These are phyloP conservation scores for Carapus acus DNA, from an alignment of 2,797 vertebrate species.

Conservation along the genomic window DNA sequence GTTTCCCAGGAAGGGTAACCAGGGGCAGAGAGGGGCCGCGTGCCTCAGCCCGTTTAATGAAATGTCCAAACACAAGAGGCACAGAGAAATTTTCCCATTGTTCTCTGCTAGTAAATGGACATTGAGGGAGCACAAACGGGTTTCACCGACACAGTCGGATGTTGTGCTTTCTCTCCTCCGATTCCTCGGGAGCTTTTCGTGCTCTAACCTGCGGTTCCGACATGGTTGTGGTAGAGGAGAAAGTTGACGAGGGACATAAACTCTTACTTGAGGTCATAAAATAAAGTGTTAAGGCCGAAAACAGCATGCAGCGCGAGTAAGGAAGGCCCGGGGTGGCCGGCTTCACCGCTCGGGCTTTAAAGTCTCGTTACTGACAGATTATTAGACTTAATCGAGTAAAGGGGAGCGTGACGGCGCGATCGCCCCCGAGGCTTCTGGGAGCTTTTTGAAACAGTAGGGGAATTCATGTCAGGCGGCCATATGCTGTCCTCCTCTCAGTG, in stretches of 20 bases:
- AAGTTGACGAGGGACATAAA: constrained; percentile 54
- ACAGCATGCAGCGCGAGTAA: constrained; percentile 42
- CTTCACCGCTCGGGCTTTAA: constrained; percentile 64
- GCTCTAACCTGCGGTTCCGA: not conserved
- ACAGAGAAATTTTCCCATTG: constrained; percentile 16
- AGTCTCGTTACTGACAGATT: constrained; percentile 76
- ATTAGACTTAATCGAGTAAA: constrained; percentile 77
- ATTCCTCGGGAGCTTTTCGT: not conserved
- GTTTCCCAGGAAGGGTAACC: constrained; percentile 63
- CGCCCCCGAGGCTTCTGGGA: constrained; percentile 62
- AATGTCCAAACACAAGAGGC: constrained; percentile 40
- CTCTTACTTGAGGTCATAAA: constrained; percentile 67
- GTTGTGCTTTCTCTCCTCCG: too few relatives aligned
- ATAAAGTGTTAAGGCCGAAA: constrained; percentile 55
- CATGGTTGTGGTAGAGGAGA: constrained; percentile 34
- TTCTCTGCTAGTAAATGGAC: not conserved
- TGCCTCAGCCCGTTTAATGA: constrained; percentile 53
- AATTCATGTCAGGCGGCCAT: constrained; percentile 62
- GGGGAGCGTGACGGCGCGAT: constrained; percentile 64
- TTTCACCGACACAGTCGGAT: too few relatives aligned
- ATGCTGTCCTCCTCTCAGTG: constrained; percentile 58
- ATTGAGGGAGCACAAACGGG: not conserved
- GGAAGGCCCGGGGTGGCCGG: constrained; percentile 40
- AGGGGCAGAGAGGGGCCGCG: constrained; percentile 45
- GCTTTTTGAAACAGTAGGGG: constrained; percentile 66